These are phyloP conservation scores for Diorhabda elongata DNA, from an alignment of 1,140 invertebrate species.

Conservation along the genomic window DNA sequence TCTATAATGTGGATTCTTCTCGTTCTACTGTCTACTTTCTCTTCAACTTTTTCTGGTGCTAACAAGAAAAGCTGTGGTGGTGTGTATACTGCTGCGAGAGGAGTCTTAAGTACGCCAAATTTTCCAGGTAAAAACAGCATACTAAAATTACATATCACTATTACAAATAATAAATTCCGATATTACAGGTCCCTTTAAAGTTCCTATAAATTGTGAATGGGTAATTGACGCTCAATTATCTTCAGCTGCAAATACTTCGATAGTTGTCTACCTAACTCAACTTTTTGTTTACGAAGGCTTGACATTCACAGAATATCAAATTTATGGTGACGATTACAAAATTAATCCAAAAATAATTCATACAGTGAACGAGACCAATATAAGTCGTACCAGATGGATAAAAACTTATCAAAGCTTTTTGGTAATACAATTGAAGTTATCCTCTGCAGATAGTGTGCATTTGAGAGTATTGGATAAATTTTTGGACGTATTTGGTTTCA, in stretches of 20 bases:
- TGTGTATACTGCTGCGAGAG: constrained; percentile 56
- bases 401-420: constrained; percentile 70
- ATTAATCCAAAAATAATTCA: constrained; percentile 52
- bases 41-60: neutral
- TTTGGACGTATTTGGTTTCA: constrained; percentile 85
- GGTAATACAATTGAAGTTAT: constrained; percentile 71
- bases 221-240: constrained; percentile 72
- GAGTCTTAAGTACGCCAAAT: constrained; percentile 74
- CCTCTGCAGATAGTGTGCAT: constrained; percentile 74
- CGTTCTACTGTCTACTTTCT: neutral
- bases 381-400: constrained; percentile 58
- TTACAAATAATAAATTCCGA: neutral
- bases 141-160: no score
- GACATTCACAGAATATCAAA: constrained; percentile 77
- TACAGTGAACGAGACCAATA: constrained; percentile 66
- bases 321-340: constrained; percentile 68
- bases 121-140: constrained; percentile 59
- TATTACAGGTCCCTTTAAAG: constrained; percentile 40
- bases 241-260: constrained; percentile 53
- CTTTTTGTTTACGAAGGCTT: constrained; percentile 75
- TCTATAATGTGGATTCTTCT: neutral
- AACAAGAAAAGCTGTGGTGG: constrained; percentile 56
- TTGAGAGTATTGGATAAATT: constrained; percentile 74
- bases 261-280: constrained; percentile 83
- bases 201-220: constrained; percentile 82